These are phyloP conservation scores for Atrina japonica DNA, from an alignment of 2,888 invertebrate genomes.

Conservation along the genomic window DNA sequence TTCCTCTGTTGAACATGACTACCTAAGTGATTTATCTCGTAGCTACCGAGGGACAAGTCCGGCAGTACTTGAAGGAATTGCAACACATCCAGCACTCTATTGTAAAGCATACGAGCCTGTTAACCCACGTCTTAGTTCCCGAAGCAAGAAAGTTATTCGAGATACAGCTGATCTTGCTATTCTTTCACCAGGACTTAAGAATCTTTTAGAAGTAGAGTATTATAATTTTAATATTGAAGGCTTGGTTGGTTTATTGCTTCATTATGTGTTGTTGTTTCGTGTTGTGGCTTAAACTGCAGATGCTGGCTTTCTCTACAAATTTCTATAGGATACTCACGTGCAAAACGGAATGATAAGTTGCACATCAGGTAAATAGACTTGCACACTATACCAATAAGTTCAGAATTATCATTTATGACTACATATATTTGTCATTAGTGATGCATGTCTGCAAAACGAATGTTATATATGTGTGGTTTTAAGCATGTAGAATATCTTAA, in stretches of 20 bases:
- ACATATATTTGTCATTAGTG: no score
- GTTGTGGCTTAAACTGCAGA: constrained; percentile 19
- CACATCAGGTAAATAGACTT: no score
- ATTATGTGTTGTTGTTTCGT: constrained; percentile 16
- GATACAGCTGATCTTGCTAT: constrained; percentile 72
- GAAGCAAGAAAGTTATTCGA: constrained; percentile 74
- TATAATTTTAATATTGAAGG: constrained; percentile 26
- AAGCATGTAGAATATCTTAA: no score
- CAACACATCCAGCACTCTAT: constrained; percentile 66
- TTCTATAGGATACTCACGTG: no score
- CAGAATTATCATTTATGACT: no score
- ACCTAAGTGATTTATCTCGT: constrained; percentile 53
- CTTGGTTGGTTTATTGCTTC: constrained; percentile 26
- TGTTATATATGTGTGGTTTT: no score
- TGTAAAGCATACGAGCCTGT: constrained; percentile 49
- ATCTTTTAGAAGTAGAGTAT: constrained; percentile 77
- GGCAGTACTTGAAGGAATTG: constrained; percentile 72
- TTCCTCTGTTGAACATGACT: constrained; percentile 44
- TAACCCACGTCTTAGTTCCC: constrained; percentile 64
- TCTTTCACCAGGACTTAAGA: constrained; percentile 72
- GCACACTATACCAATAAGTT: no score
- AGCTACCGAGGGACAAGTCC: constrained; percentile 73
- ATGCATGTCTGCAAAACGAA: no score
- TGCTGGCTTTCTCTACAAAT: background rate
- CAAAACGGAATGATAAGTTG: no score